Conservation (phyloP, 2,888 invertebrate species). For the Digitonthophagus gazella region DNA sequence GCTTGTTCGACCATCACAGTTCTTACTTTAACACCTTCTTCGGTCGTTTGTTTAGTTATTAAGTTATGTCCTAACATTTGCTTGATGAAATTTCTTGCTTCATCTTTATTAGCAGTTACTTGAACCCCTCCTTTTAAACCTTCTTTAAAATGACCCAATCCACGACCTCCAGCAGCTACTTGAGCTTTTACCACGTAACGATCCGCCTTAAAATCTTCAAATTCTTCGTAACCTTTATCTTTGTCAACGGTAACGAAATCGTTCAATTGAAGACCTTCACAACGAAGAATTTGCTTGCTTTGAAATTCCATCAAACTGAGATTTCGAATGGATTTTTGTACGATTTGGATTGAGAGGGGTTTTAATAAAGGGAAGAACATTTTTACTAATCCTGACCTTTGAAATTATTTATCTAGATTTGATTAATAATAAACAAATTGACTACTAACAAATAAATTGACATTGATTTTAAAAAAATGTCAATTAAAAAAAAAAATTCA, state of each 20-base stretch:
- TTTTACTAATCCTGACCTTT: no score
- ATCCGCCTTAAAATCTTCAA: constrained; percentile 4
- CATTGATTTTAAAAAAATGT: no score
- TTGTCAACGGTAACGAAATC: constrained; percentile 78
- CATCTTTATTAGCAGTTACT: constrained; percentile 74
- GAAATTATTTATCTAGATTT: no score
- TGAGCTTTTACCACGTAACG: constrained; percentile 86
- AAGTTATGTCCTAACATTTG: constrained; percentile 88
- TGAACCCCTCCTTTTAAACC: constrained; percentile 95
- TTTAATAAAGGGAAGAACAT: no score
- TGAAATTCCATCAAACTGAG: constrained; percentile 96
- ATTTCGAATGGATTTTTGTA: constrained; percentile 54
- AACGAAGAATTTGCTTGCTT: constrained; percentile 86
- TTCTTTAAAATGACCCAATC: constrained; percentile 89
- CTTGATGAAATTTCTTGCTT: constrained; percentile 66
- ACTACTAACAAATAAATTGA: no score
- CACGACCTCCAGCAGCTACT: constrained; percentile 92
- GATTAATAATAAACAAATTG: no score
- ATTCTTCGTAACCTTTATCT: constrained; percentile 7
- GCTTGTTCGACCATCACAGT: constrained; percentile 97
- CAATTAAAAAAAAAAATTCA: no score
- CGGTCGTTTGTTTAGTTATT: constrained; percentile 91
- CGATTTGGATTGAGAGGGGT: no score
- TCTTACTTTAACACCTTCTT: constrained; percentile 82
- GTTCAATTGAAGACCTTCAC: constrained; percentile 84